Conservation (phyloP, 2,113 vertebrate genomes). For the Burhinus oedicnemus region DNA sequence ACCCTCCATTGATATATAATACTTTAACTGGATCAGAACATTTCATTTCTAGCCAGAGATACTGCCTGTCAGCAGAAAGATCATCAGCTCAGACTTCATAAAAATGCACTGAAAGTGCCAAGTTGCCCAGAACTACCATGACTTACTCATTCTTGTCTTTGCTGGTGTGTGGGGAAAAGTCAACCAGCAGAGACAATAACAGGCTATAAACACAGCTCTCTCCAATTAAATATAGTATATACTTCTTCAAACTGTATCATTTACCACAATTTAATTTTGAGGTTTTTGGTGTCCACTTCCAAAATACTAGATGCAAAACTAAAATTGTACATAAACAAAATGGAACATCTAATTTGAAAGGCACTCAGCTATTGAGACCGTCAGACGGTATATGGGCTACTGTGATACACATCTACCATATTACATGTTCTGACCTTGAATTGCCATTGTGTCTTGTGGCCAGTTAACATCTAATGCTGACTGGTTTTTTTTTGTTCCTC, state of each 20-base stretch:
- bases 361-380: background rate
- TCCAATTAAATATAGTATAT: background rate
- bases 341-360: slow-evolving; percentile 14
- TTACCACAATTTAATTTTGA: background rate
- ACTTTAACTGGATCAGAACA: background rate
- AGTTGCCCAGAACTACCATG: background rate
- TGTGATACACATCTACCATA: background rate
- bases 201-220: background rate
- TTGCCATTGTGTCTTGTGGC: background rate
- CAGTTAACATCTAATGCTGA: background rate
- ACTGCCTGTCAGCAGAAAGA: background rate
- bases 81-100: background rate
- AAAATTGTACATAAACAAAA: background rate
- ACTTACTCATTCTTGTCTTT: background rate
- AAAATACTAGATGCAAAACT: slow-evolving; percentile 24
- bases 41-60: background rate
- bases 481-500: background rate
- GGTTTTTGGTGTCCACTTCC: background rate
- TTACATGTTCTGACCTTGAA: background rate
- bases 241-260: background rate
- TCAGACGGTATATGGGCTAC: background rate
- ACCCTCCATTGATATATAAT: background rate
- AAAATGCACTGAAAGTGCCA: background rate
- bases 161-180: background rate
- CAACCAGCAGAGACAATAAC: slow-evolving; percentile 8